Evolutionary conservation across 2,113 vertebrate species (phyloP).

Genomic region (Seriola dumerili): DNA sequence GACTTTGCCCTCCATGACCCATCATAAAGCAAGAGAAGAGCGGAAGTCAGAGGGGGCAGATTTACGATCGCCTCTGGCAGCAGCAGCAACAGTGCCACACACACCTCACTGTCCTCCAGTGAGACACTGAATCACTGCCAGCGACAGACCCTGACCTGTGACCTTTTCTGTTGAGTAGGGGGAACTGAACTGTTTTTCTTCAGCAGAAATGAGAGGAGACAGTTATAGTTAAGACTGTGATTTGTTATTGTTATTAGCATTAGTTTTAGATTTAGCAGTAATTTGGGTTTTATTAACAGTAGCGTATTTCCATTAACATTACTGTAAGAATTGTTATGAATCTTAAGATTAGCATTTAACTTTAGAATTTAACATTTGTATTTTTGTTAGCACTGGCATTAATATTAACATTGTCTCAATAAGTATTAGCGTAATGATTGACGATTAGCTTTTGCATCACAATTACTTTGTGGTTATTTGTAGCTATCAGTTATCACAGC

Average conservation of each 20-base stretch:
- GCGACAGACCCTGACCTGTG: slow-evolving; percentile 56
- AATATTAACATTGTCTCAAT: too few species aligned
- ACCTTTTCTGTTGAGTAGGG: slow-evolving; percentile 7
- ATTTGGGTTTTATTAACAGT: background rate
- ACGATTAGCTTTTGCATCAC: too few species aligned
- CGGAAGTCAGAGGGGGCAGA: slow-evolving; percentile 56
- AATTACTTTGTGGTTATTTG: too few species aligned
- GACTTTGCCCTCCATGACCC: slow-evolving; percentile 42
- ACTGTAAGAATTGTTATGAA: too few species aligned
- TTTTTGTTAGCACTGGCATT: too few species aligned
- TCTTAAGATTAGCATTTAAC: too few species aligned
- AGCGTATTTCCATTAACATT: too few species aligned
- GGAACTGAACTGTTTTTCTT: slow-evolving; percentile 22
- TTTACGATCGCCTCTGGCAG: slow-evolving; percentile 44
- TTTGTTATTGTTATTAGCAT: background rate
- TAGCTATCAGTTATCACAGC: too few species aligned
- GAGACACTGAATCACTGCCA: slow-evolving; percentile 40
- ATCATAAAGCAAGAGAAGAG: slow-evolving; percentile 40
- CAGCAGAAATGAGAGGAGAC: background rate
- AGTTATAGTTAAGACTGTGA: background rate
- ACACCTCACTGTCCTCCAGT: slow-evolving; percentile 1
- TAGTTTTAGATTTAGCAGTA: background rate
- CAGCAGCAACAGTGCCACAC: background rate
- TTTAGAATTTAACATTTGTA: too few species aligned
- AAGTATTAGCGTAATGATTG: too few species aligned